A percentile compares a stretch with the other conserved stretches of the same genome.
These are phyloP conservation scores for Caenorhabditis doughertyi DNA, from an alignment of 2,888 invertebrate genomes.

Conservation along the genomic window DNA sequence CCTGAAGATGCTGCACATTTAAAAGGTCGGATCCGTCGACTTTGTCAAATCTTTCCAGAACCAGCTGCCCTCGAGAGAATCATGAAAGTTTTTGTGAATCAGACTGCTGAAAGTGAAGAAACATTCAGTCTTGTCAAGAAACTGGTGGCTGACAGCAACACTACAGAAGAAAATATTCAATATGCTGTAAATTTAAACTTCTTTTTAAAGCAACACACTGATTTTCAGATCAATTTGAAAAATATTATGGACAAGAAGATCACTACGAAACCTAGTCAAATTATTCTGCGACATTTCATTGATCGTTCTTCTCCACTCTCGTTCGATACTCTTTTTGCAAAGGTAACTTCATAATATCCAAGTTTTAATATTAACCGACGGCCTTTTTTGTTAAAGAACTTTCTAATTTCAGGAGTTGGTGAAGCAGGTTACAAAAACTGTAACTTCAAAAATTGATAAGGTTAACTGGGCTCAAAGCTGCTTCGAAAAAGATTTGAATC, in stretches of 20 bases:
- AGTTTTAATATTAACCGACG: background rate
- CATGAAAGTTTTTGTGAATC: conserved; percentile 59
- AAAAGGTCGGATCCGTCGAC: conserved; percentile 49
- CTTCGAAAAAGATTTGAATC: conserved; percentile 32
- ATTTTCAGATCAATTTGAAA: background rate
- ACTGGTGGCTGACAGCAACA: conserved; percentile 53
- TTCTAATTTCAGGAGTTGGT: conserved; percentile 30
- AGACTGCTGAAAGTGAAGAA: conserved; percentile 43
- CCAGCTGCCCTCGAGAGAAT: conserved; percentile 30
- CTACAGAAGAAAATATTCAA: conserved; percentile 20
- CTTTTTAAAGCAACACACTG: background rate
- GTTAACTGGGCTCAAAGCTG: conserved; percentile 20
- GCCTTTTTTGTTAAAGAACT: background rate
- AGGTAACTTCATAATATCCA: background rate
- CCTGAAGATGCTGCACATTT: conserved; percentile 26
- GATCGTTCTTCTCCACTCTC: conserved; percentile 46
- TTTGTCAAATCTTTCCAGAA: conserved; percentile 53
- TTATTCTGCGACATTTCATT: conserved; percentile 33
- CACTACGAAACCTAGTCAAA: conserved; percentile 5
- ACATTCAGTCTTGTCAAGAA: conserved; percentile 49
- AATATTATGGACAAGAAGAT: conserved; percentile 12
- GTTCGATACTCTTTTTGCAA: conserved; percentile 45
- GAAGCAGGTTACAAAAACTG: conserved; percentile 27
- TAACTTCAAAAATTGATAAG: conserved; percentile 15
- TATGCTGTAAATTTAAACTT: conserved; percentile 31